Percentiles rank a stretch among this genome's conserved stretches.
Evolutionary conservation across 2,888 invertebrate genomes (phyloP).

Genomic region (Metalampra italica): DNA sequence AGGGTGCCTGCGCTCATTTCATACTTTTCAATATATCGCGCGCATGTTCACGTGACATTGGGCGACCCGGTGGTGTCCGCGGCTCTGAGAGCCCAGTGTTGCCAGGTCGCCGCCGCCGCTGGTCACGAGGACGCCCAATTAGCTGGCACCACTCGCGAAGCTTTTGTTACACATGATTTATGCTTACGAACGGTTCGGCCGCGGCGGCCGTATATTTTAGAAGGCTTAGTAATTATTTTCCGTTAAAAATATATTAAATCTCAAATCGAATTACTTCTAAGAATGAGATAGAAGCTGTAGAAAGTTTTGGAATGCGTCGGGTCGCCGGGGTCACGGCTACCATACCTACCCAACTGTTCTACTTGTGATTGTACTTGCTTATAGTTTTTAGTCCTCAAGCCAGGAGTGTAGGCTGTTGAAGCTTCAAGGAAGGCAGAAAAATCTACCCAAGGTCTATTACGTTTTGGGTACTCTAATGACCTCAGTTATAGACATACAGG

Average conservation of each 20-base stretch:
- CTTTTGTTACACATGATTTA: constrained; percentile 71
- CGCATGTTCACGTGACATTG: too few relatives aligned
- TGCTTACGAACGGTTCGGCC: constrained; percentile 31
- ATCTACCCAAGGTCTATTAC: too few relatives aligned
- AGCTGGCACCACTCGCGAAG: constrained; percentile 35
- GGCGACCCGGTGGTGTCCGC: constrained; percentile 53
- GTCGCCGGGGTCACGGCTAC: background rate
- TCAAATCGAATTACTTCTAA: background rate
- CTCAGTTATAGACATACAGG: too few relatives aligned
- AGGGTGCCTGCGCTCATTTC: too few relatives aligned
- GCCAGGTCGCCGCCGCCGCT: constrained; percentile 25
- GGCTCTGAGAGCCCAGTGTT: constrained; percentile 39
- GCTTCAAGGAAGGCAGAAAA: too few relatives aligned
- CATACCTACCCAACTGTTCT: too few relatives aligned
- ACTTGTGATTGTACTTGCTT: too few relatives aligned
- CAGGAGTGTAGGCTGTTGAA: too few relatives aligned
- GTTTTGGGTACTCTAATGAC: too few relatives aligned
- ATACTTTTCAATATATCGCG: too few relatives aligned
- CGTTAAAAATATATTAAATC: background rate
- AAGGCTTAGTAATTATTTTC: background rate
- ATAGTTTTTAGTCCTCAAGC: too few relatives aligned
- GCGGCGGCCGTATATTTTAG: background rate
- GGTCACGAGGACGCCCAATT: constrained; percentile 44
- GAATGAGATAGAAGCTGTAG: background rate
- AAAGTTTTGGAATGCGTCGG: too few relatives aligned